Evolutionary conservation across 2,797 vertebrate species (phyloP), one percentile per base, ranked within the genome.

Genomic region (Thripadectes ignobilis): DNA sequence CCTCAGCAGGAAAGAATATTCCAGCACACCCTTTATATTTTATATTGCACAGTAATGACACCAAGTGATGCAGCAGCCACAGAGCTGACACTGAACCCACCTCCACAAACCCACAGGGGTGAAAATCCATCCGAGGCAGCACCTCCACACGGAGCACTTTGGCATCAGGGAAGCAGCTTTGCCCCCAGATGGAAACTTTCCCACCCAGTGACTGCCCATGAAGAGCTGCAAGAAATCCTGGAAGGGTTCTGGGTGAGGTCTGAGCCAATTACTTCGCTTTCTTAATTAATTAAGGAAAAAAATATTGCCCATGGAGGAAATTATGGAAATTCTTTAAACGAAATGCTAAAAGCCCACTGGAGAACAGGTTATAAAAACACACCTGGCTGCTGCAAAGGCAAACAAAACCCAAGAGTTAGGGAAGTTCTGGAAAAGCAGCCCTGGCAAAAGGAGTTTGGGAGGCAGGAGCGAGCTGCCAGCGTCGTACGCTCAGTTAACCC

Each of bases 1-100:
- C 16, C 39, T 67, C 55, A 27, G 43, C 0, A 2, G 43, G 58
- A 39, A 34, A 13, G 3, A 1, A 9, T 6, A 7, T 0, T 9
- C 38, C 17, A 11, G 4, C 9, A 34, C 7, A 6, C 19, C 24
- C 18, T 67, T 36, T 11, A 9, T 8, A 21, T 32, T 82, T 38
- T 17, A 1, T 24, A 0, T 3, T 34, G 45, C 8, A 9, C 58
- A 8, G 2, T 3, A 2, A 27, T 2, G 32, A 43, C 29, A 22
- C 20, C 4, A 36, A 21, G 19, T 7, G 36, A 14, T 12, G 3
- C 63, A 6, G 49, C 5, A 43, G 41, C 18, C 54, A 34, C 43
- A 30, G 77, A 62, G 51, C 1, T 1, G 73, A 18, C 7, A 43
- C 7, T 41, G 41, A 41, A 7, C 32, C 32, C 41, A 26, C 58